phyloP scores from a whole-genome alignment of 2,888 invertebrate species.

The Hyles lineata region DNA sequence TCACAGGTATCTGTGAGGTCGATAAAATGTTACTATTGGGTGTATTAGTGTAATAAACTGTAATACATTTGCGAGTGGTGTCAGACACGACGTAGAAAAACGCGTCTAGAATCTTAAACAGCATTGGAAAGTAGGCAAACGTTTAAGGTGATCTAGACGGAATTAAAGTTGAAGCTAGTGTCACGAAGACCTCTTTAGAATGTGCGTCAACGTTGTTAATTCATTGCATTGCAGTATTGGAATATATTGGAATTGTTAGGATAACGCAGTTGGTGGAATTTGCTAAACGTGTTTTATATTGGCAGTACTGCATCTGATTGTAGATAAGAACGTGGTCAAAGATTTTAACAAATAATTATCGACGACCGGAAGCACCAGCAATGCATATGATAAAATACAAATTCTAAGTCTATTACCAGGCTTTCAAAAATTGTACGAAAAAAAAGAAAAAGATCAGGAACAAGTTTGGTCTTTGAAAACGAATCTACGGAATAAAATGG shows the following conservation, averaged over 20 bases:
- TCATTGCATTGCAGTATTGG: neutral
- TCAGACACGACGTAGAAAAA: slow-evolving; percentile 13
- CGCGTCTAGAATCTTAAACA: slow-evolving; percentile 15
- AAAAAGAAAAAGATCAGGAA: no score
- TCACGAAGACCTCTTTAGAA: slow-evolving; percentile 12
- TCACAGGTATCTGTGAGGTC: neutral
- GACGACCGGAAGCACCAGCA: no score
- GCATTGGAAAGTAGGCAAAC: slow-evolving; percentile 16
- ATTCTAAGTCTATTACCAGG: no score
- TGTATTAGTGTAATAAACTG: neutral
- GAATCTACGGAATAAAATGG: no score
- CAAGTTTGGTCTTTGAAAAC: no score
- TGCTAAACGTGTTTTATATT: no score
- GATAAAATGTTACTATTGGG: neutral
- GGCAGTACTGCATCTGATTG: no score
- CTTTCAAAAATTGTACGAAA: no score
- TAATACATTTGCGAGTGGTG: slow-evolving; percentile 16
- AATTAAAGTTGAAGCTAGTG: slow-evolving; percentile 10
- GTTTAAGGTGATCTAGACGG: slow-evolving; percentile 25
- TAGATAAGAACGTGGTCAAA: no score
- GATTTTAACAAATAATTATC: no score
- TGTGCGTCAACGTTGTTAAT: neutral
- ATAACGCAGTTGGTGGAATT: neutral
- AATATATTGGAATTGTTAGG: neutral
- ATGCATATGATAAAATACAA: no score